These are phyloP conservation scores for Xestia sexstrigata DNA, from an alignment of 2,888 invertebrate species.

Conservation along the genomic window DNA sequence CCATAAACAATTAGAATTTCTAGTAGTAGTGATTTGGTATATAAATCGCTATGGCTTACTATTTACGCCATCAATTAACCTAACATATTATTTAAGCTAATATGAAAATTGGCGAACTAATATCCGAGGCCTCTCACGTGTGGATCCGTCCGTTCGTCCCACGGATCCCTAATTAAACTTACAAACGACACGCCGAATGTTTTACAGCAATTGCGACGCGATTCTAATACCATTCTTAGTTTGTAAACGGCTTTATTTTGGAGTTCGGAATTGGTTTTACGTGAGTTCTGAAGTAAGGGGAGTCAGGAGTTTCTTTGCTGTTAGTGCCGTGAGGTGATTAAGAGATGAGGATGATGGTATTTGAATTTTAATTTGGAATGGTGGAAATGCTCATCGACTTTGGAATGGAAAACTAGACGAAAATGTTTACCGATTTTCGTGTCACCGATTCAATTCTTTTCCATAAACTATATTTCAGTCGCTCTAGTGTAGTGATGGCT, in stretches of 20 bases:
- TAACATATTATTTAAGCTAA: constrained; percentile 88
- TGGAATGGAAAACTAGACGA: background rate
- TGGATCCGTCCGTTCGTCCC: constrained; percentile 69
- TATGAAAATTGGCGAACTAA: constrained; percentile 89
- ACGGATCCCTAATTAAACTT: constrained; percentile 78
- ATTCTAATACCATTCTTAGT: constrained; percentile 68
- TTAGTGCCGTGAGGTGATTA: constrained; percentile 35
- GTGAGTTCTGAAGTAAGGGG: constrained; percentile 40
- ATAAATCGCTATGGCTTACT: constrained; percentile 42
- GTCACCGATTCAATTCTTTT: background rate
- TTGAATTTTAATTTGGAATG: constrained; percentile 31
- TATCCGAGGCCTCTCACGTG: constrained; percentile 85
- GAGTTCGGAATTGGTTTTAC: constrained; percentile 57
- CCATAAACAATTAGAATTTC: background rate
- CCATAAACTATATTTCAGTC: background rate
- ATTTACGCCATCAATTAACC: constrained; percentile 68
- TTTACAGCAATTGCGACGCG: constrained; percentile 63
- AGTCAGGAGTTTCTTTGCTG: constrained; percentile 22
- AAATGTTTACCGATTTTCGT: background rate
- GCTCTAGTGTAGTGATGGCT: background rate
- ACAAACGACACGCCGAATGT: constrained; percentile 76
- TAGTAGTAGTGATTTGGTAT: background rate
- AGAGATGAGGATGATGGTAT: constrained; percentile 23
- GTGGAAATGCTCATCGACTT: background rate
- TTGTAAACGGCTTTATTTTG: constrained; percentile 65